Conservation (phyloP, 2,113 vertebrate species). For the Baryphthengus martii region DNA sequence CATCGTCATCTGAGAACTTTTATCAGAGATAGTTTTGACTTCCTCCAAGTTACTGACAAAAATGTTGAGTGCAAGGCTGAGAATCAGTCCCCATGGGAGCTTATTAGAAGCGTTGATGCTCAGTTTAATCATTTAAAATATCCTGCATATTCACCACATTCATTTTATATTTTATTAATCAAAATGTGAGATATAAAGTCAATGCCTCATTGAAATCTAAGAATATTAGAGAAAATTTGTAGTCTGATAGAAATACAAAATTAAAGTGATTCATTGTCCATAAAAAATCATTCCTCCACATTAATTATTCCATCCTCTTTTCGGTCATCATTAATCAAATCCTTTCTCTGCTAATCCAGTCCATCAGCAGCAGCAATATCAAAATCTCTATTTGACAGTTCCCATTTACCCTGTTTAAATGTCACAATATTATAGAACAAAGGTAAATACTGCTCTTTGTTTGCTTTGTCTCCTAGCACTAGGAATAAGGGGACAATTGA, state of each 20-base stretch:
- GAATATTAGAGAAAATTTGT: constrained; percentile 5
- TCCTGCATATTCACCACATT: neutral
- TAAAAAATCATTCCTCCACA: neutral
- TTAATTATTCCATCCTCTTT: constrained; percentile 39
- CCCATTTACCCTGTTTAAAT: constrained; percentile 5
- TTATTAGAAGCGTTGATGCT: neutral
- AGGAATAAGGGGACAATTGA: neutral
- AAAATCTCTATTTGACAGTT: neutral
- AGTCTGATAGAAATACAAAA: neutral
- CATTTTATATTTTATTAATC: constrained; percentile 34
- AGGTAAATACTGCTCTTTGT: constrained; percentile 11
- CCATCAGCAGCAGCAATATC: neutral
- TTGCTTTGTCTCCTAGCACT: neutral
- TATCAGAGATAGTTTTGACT: neutral
- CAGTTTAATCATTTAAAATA: neutral
- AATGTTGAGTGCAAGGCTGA: neutral
- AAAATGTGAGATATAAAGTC: neutral
- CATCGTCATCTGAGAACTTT: neutral
- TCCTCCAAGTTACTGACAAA: neutral
- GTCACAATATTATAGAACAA: neutral
- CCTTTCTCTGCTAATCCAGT: neutral
- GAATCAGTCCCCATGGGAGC: neutral
- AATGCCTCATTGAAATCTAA: neutral
- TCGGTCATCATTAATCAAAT: neutral
- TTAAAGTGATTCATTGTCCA: neutral